phyloP scores from a whole-genome alignment of 2,888 invertebrate species.

The Dryobota labecula region DNA sequence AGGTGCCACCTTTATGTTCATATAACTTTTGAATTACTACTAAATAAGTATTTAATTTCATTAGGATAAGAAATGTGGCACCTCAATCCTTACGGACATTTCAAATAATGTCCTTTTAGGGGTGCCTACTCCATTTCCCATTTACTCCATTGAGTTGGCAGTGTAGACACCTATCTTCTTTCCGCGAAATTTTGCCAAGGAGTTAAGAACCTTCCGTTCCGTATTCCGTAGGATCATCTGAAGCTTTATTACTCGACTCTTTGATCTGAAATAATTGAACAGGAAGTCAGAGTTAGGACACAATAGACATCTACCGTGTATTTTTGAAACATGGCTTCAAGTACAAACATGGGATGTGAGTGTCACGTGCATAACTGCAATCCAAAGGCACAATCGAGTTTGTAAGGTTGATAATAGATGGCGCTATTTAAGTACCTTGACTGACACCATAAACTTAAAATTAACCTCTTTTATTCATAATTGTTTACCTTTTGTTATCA shows the following conservation, averaged over 20 bases:
- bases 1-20: too few species aligned
- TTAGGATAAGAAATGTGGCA: too few species aligned
- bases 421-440: conserved; percentile 19
- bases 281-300: not conserved
- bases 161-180: not conserved
- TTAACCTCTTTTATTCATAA: too few species aligned
- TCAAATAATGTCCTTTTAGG: too few species aligned
- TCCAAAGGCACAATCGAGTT: not conserved
- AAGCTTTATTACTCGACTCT: too few species aligned
- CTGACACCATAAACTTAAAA: not conserved
- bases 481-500: not conserved
- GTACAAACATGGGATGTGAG: not conserved
- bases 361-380: not conserved
- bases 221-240: not conserved
- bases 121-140: too few species aligned
- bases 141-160: not conserved
- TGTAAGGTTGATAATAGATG: conserved; percentile 26
- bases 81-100: too few species aligned
- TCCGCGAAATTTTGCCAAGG: not conserved
- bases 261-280: too few species aligned
- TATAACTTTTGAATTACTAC: too few species aligned
- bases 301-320: not conserved
- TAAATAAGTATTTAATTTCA: too few species aligned
- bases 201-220: not conserved
- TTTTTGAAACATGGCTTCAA: not conserved